These are phyloP conservation scores for Gastrophryne carolinensis DNA, from an alignment of 2,797 vertebrate species.

Conservation along the genomic window DNA sequence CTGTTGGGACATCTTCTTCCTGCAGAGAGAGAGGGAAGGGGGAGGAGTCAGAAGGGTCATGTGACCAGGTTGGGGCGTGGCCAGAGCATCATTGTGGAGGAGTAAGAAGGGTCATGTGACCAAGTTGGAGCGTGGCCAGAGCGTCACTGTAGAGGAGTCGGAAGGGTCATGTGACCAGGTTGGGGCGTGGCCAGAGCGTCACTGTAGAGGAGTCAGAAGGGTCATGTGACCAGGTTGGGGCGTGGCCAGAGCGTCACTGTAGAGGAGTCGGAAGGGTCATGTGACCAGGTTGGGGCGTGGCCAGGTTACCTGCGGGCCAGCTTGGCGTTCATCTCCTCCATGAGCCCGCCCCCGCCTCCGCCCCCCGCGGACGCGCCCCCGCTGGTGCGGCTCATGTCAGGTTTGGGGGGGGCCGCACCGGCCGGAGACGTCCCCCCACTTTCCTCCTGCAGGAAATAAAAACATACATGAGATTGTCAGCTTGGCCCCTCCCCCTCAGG, in stretches of 20 bases:
- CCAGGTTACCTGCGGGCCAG: constrained; percentile 82
- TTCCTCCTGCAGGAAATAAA: constrained; percentile 63
- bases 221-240: background rate
- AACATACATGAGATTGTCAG: too few relatives aligned
- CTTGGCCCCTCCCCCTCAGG: constrained; percentile 52
- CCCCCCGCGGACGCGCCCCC: constrained; percentile 60
- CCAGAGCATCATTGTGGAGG: too few relatives aligned
- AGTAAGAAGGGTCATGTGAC: background rate
- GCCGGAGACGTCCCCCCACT: constrained; percentile 48
- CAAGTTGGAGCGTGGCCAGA: too few relatives aligned
- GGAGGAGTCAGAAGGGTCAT: background rate
- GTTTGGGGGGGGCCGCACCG: background rate
- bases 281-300: too few relatives aligned
- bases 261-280: background rate
- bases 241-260: too few relatives aligned
- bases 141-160: too few relatives aligned
- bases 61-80: too few relatives aligned
- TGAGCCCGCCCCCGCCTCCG: constrained; percentile 70
- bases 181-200: too few relatives aligned
- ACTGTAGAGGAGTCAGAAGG: background rate
- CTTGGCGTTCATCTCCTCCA: constrained; percentile 89
- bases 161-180: background rate
- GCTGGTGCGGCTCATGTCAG: constrained; percentile 37
- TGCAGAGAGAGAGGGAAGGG: constrained; percentile 11
- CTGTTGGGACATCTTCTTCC: constrained; percentile 64